Evolutionary conservation across 2,888 invertebrate species (phyloP), one percentile per base, ranked within the genome.

Genomic region (Trilocha varians): DNA sequence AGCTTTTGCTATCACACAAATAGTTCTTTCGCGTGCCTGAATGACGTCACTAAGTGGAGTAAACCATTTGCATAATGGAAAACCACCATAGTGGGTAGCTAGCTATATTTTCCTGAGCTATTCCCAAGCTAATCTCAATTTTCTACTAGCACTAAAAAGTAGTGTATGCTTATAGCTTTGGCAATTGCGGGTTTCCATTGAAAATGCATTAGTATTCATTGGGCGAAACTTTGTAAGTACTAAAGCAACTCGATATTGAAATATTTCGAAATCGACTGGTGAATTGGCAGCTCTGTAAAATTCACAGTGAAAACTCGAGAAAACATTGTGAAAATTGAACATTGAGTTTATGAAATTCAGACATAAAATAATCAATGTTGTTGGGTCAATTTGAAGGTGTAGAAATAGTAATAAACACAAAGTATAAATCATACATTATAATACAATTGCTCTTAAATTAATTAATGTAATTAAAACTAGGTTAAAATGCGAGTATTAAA

Each of bases 181-280:
- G 44, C 44, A 44, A 48, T 46, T 44, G 50, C 51, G 47, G 46
- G 57, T 58, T 57, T 54, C 55, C 57, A 57, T 59, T 54, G 55
- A 51, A 53, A 51, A 48, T 49, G 50, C 58, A 65, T 70, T 67
- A 64, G 55, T 65, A 69, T 68, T 58, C 65, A 67, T 65, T 57
- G 54, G 50, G 57, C 50, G 53, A 50, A 48, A 46, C 47, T 48
- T 38, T 36, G 35, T 36, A 39, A 25, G 41, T 36, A 45, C 43
- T 38, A 32, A 41, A 46, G 34, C 43, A 52, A 39, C 16, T 34
- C 32, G 9, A 14, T 38, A 18, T 38, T 5, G 14, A 3, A 36
- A 32, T n/a, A 17, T n/a, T 13, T 38, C 15, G 16, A 34, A 18
- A 14, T 15, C 4, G 6, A 9, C 25, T 25, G 6, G 5, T 2